phyloP scores from a whole-genome alignment of 2,888 invertebrate species.

The Callyntrura guangdongensis region DNA sequence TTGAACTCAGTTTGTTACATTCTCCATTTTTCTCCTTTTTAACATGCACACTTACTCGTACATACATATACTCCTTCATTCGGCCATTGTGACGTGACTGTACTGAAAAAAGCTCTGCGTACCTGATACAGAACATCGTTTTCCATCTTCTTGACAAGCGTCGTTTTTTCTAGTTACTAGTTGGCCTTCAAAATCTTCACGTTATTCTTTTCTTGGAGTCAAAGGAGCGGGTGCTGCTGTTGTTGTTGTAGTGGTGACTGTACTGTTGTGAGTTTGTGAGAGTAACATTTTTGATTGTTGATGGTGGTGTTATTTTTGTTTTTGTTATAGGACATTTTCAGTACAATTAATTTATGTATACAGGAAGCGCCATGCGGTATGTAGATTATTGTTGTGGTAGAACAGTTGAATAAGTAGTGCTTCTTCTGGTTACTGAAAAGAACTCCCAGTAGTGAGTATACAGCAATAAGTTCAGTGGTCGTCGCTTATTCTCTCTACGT shows the following conservation, averaged over 20 bases:
- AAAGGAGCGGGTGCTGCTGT: not conserved
- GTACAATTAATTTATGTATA: not conserved
- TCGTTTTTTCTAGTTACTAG: conserved; percentile 9
- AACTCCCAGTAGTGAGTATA: not conserved
- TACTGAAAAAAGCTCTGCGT: not conserved
- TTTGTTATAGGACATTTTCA: not conserved
- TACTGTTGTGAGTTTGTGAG: not conserved
- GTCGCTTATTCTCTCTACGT: not conserved
- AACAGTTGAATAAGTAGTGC: no score
- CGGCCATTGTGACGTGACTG: not conserved
- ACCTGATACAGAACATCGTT: conserved; percentile 1
- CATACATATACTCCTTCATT: not conserved
- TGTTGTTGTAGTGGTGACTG: not conserved
- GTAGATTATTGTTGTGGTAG: not conserved
- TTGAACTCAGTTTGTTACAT: conserved; percentile 67
- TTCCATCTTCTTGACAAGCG: not conserved
- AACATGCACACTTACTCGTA: not conserved
- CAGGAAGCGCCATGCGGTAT: not conserved
- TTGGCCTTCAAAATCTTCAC: conserved; percentile 14
- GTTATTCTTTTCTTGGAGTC: not conserved
- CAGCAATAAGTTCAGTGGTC: not conserved
- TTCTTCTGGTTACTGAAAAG: no score
- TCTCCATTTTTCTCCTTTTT: conserved; percentile 16
- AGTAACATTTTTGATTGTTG: not conserved
- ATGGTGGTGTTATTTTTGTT: not conserved